Percentiles rank a stretch among this genome's conserved stretches.
Conservation (phyloP, 1,140 invertebrate species). For the Bradynema listronoti region DNA sequence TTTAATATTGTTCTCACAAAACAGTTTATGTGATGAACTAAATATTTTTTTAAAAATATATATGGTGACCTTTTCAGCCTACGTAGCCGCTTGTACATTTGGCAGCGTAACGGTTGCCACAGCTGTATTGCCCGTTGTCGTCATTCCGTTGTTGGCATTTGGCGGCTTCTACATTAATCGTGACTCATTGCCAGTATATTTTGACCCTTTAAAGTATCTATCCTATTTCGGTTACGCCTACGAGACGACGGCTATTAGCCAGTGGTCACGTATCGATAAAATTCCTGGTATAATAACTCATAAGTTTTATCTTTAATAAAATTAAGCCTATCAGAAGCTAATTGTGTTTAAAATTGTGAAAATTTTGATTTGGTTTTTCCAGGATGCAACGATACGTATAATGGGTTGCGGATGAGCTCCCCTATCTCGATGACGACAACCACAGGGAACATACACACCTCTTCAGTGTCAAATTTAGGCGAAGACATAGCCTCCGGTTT, state of each 20-base stretch:
- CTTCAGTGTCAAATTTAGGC: background rate
- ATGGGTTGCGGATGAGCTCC: too few relatives aligned
- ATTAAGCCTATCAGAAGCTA: constrained; percentile 8
- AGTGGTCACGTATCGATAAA: constrained; percentile 68
- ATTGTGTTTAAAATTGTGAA: too few relatives aligned
- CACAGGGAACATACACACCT: background rate
- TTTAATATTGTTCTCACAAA: too few relatives aligned
- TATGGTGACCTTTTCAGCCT: constrained; percentile 18
- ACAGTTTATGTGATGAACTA: too few relatives aligned
- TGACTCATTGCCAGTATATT: constrained; percentile 73
- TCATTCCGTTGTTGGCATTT: constrained; percentile 76
- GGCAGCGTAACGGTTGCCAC: constrained; percentile 22
- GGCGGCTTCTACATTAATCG: constrained; percentile 81
- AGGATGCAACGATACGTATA: constrained; percentile 9
- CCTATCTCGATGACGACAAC: too few relatives aligned
- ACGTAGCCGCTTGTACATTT: constrained; percentile 40
- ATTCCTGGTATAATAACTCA: constrained; percentile 58
- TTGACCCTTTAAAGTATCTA: constrained; percentile 81
- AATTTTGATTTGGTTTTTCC: too few relatives aligned
- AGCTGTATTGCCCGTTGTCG: constrained; percentile 75
- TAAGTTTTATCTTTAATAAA: background rate
- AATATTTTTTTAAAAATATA: too few relatives aligned
- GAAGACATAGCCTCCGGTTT: constrained; percentile 1
- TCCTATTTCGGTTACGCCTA: constrained; percentile 93
- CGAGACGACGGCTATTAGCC: constrained; percentile 84